phyloP scores from a whole-genome alignment of 2,797 vertebrate species.

The Tolypeutes matacus region DNA sequence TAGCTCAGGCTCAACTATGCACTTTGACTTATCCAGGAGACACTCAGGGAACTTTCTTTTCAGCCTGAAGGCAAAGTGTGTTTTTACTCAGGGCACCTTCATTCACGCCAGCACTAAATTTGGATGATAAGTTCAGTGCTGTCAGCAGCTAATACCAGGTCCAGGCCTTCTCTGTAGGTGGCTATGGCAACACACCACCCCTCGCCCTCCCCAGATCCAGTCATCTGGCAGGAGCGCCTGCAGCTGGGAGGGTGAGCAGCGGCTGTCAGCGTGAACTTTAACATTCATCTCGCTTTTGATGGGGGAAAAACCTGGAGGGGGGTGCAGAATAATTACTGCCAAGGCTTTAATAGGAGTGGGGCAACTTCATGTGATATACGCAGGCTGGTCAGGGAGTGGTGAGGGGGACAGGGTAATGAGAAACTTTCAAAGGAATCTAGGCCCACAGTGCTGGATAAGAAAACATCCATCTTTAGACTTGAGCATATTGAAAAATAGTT shows the following conservation, averaged over 20 bases:
- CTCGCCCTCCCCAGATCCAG: neutral
- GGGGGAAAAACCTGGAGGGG: neutral
- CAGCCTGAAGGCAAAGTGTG: conserved; percentile 72
- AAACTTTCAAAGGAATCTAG: conserved; percentile 59
- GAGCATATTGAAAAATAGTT: neutral
- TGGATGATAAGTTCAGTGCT: conserved; percentile 98
- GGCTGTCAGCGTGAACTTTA: conserved; percentile 81
- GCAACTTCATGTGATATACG: conserved; percentile 39
- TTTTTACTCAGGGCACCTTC: conserved; percentile 83
- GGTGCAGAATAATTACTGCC: conserved; percentile 66
- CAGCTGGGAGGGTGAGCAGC: conserved; percentile 81
- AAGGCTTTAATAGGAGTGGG: conserved; percentile 70
- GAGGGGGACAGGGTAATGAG: neutral
- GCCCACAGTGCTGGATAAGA: neutral
- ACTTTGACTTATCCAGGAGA: conserved; percentile 79
- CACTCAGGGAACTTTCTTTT: conserved; percentile 79
- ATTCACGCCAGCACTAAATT: conserved; percentile 88
- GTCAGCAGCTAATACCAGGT: conserved; percentile 95
- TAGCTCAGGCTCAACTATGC: conserved; percentile 75
- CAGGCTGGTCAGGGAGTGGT: conserved; percentile 39
- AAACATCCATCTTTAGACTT: neutral
- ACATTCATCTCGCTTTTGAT: conserved; percentile 44
- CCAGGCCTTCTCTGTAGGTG: conserved; percentile 70
- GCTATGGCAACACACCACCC: conserved; percentile 73
- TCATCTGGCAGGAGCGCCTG: conserved; percentile 56